Conservation (phyloP, 1,140 invertebrate species). For the Brachionus rotundiformis region DNA sequence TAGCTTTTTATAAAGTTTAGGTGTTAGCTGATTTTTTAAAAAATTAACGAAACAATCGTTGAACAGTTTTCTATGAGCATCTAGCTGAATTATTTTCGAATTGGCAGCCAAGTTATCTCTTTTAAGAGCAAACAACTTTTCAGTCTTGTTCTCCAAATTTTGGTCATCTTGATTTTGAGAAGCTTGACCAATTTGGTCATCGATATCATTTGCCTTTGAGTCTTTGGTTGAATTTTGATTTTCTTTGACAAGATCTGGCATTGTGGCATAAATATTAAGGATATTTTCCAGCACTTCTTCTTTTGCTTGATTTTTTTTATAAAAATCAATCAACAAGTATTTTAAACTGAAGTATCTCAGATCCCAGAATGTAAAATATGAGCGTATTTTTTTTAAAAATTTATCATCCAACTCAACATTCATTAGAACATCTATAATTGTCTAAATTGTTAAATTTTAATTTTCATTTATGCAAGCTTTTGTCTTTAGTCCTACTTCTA, state of each 20-base stretch:
- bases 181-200: no score
- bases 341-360: conserved; percentile 3
- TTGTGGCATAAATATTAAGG: background rate
- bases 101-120: background rate
- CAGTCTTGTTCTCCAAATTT: background rate
- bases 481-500: background rate
- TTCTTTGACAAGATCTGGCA: conserved; percentile 41
- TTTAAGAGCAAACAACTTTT: conserved; percentile 4
- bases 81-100: conserved; percentile 35
- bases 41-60: conserved; percentile 50
- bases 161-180: background rate
- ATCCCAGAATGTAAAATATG: background rate
- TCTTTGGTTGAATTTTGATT: background rate
- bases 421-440: background rate
- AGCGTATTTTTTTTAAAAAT: conserved; percentile 6
- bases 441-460: no score
- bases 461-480: no score
- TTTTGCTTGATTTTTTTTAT: background rate
- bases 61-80: conserved; percentile 33
- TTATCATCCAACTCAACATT: background rate
- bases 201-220: background rate
- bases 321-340: conserved; percentile 9
- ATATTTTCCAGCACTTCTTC: conserved; percentile 18
- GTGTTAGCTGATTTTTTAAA: conserved; percentile 60
- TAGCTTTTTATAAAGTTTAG: conserved; percentile 74